Conservation (phyloP, 2,113 vertebrate species). For the Perccottus glenii region DNA sequence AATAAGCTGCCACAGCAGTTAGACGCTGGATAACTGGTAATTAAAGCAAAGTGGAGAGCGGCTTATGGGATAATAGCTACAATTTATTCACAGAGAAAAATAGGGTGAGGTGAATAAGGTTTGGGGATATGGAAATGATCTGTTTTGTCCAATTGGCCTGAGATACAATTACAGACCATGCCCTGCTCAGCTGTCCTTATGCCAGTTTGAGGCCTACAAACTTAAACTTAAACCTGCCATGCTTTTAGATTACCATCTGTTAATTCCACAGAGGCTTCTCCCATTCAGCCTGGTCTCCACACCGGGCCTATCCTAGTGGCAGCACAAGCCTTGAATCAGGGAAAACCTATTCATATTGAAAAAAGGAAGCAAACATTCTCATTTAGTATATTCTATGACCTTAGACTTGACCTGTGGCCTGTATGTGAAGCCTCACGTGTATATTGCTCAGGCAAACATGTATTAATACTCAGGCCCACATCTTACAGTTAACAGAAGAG, state of each 20-base stretch:
- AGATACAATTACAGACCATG: conserved; percentile 36
- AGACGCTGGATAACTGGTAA: conserved; percentile 14
- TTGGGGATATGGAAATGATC: background rate
- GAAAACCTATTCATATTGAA: conserved; percentile 36
- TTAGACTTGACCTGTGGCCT: conserved; percentile 29
- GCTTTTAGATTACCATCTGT: conserved; percentile 65
- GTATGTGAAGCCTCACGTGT: background rate
- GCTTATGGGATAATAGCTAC: conserved; percentile 14
- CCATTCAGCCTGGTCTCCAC: conserved; percentile 47
- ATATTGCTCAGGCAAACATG: conserved; percentile 77
- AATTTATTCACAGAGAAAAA: conserved; percentile 3
- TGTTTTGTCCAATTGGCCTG: conserved; percentile 1
- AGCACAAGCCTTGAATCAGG: conserved; percentile 55
- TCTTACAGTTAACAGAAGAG: conserved; percentile 78
- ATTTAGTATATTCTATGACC: conserved; percentile 31
- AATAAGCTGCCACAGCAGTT: conserved; percentile 35
- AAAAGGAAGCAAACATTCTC: conserved; percentile 34
- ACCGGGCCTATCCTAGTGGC: conserved; percentile 65
- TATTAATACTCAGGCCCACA: conserved; percentile 66
- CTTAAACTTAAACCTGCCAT: conserved; percentile 55
- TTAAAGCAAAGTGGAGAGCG: conserved; percentile 22
- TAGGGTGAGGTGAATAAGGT: conserved; percentile 7
- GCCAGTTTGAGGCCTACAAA: conserved; percentile 62
- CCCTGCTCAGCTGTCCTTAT: conserved; percentile 23
- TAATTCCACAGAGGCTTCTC: conserved; percentile 59